Evolutionary conservation across 2,797 vertebrate genomes (phyloP), one percentile per base, ranked within the genome.

Genomic region (Danio tinwini): DNA sequence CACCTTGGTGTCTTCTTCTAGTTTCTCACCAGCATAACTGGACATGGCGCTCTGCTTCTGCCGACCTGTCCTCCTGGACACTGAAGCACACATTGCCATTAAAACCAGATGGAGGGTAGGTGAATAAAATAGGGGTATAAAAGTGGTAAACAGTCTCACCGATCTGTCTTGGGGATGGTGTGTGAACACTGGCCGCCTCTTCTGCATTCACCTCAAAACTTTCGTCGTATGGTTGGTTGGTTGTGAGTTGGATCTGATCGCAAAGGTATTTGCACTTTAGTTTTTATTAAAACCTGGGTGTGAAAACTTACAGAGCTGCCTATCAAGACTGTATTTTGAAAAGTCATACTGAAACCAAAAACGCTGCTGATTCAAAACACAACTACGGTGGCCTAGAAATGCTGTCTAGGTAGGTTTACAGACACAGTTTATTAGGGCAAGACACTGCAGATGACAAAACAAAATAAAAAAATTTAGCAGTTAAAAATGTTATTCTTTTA

Each of bases 141-240:
- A 10, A 47, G 12, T 17, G 11, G 13, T 39, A 10, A 3, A 50
- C 44, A 21, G 40, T 58, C 81, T 82, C 40, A 94, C 91, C 91
- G 84, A 78, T 87, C 74, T 83, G 88, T 49, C 87, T 81, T 9
- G 94, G 86, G 7, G 92, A 88, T 45, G 93, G 94, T 67, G 94
- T 93, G 88, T 91, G 92, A 70, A 93, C 81, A 81, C 94, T 94
- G 49, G 91, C 86, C 3, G 95, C 89, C 82, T 97, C 96, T 85
- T 96, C 96, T 0, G 93, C 95, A 63, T 85, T 86, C 8, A 96
- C 91, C 53, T 96, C 96, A 86, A 96, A 87, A 63, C 94, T 95
- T 87, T 97, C 96, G 90, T 97, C 96, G 68, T 95, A 97, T 0
- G 92, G 94, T 86, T 96, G 95, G 91, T 96, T 96, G 80, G 90